A percentile compares a stretch with the other conserved stretches of the same genome.
Conservation (phyloP, 2,797 vertebrate species). For the Paguma larvata region DNA sequence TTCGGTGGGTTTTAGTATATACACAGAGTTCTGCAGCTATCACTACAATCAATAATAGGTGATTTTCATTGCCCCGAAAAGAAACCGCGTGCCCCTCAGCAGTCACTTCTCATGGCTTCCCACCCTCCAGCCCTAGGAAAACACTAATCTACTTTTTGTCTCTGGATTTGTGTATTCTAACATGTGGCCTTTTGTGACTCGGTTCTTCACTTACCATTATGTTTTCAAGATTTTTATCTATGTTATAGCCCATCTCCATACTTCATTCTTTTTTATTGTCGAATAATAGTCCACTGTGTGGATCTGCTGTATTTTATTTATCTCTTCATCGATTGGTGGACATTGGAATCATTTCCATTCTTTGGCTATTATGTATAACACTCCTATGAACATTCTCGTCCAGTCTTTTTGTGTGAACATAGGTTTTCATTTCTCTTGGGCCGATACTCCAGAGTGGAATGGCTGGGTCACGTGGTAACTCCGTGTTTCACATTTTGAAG, state of each 20-base stretch:
- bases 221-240: neutral
- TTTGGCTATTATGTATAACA: neutral
- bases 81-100: neutral
- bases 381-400: neutral
- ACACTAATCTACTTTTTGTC: neutral
- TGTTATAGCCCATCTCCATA: neutral
- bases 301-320: neutral
- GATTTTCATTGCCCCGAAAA: neutral
- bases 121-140: neutral
- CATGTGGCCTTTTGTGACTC: neutral
- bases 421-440: neutral
- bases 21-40: neutral
- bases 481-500: conserved; percentile 1
- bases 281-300: neutral
- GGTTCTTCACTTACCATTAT: neutral
- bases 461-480: neutral
- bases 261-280: neutral
- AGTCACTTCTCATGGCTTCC: neutral
- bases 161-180: neutral
- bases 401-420: neutral
- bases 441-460: neutral
- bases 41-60: neutral
- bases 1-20: neutral
- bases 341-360: neutral
- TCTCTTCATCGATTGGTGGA: neutral